Base-by-base conservation (phyloP, 2,888 invertebrate species). In the Lasioglossum pauxillum region DNA sequence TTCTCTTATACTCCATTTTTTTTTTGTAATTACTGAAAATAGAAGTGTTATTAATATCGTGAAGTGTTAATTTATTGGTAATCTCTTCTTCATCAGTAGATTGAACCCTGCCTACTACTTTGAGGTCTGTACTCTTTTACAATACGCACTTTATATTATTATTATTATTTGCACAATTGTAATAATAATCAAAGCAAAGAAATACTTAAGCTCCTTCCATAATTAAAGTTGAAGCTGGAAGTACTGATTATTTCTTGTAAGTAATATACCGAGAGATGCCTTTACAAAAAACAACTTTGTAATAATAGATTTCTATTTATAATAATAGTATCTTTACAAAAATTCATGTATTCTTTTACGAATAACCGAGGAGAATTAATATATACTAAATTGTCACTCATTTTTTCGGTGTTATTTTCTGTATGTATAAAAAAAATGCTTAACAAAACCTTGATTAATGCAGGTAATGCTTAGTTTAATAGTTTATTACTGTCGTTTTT, bases 201-300 rank as follows among this genome's bases (percentile, higher is more conserved):
- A 91, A 88, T 90, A 85, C 81, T 92, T 91, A 92, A 91, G 91
- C 86, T 91, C 91, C 87, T 92, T 80, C 91, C 87, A 57, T 72
- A 84, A 87, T 79, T 78, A 76, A 84, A 82, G 86, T 89, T 78
- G 31, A 64, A 64, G 7, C 16, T 91, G 90, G 89, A 91, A 92
- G 90, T 92, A 92, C 91, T 90, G 83, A 90, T 89, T 88, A 90
- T 89, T 79, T 84, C 83, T 88, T 82, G 86, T 92, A 92, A 92
- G 91, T 90, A 92, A 85, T 91, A 87, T 87, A 90, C 88, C 85
- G 75, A 91, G 87, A 89, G 88, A 89, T 87, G 82, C 82, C 74
- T 81, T 91, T 87, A 60, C 75, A 86, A 27, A 78, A 89, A 86
- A 78, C 46, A 76, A 67, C 85, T 84, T 90, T 49, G 46, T 75